Base-by-base conservation (phyloP, 2,113 vertebrate species). In the Coptodon bakossiorum region DNA sequence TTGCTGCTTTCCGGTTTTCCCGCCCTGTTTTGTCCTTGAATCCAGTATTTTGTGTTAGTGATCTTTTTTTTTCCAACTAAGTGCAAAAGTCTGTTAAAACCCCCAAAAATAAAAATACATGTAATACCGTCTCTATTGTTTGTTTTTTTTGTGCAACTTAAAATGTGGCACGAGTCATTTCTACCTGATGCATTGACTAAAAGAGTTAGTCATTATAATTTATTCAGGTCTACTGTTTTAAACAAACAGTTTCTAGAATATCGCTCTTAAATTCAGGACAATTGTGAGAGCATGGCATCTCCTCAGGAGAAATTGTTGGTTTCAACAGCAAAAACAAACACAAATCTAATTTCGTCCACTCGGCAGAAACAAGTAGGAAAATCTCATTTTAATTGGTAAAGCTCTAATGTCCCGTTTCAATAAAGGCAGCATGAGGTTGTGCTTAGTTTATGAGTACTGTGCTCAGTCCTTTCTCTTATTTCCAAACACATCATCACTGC, bases 261-360 rank as follows among this genome's bases (percentile, higher is more conserved):
- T 6, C 1, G 12, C 38, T 43, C 38, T 14, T 43, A 43, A 43
- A 71, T 71, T 71, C n/a, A 40, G 36, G 11, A 68, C 63, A 71
- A 16, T 27, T 10, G 0, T 71, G 13, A 0, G 38, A 71, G 9
- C 66, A 43, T 1, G 0, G 36, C n/a, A 40, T 71, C 36, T 24
- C 22, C 38, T 73, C 13, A 27, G 22, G 68, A 27, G 40, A 73
- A 73, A 73, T 1, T 45, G 68, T 73, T 16, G 5, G 38, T 45
- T 45, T 73, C 40, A 45, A 45, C 68, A 73, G 40, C 40, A 73
- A 73, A 73, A 73, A 3, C 68, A 4, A 73, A 2, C n/a, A 40
- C 13, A 45, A 73, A 17, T 45, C 22, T 27, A 17, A 73, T 45
- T 73, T 45, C 2, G 4, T 27, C 22, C 40, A 45, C 68, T 45